A percentile compares a stretch with the other conserved stretches of the same genome.
Conservation (phyloP, 2,888 invertebrate species). For the Drosophila atroscutellata region DNA sequence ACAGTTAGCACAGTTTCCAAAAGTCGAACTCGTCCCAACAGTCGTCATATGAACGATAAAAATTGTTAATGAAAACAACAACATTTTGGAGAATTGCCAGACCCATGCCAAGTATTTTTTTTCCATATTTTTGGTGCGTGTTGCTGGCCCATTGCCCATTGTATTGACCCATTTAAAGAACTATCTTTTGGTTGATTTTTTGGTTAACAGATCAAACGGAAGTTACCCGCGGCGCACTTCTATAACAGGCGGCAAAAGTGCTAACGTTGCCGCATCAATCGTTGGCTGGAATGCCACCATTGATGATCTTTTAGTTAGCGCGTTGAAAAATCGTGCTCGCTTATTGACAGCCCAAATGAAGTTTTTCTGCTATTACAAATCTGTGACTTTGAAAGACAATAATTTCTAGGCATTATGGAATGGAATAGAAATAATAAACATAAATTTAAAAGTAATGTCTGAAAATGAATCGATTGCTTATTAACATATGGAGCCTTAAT, state of each 20-base stretch:
- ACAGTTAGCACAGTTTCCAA: slow-evolving; percentile 72
- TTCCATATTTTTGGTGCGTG: slow-evolving; percentile 33
- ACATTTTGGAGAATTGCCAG: slow-evolving; percentile 7
- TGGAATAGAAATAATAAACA: not conserved
- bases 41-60: slow-evolving; percentile 55
- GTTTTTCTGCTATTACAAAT: not conserved
- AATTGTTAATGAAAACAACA: slow-evolving; percentile 58
- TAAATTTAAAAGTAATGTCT: not conserved
- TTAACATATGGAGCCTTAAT: slow-evolving; percentile 8
- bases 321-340: slow-evolving; percentile 55
- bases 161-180: slow-evolving; percentile 31
- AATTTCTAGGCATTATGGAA: not conserved
- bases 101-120: slow-evolving; percentile 66
- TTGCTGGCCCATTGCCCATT: slow-evolving; percentile 35
- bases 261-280: slow-evolving; percentile 40
- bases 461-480: not conserved
- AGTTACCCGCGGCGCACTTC: slow-evolving; percentile 52
- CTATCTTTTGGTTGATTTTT: slow-evolving; percentile 15
- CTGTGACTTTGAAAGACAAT: not conserved
- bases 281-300: slow-evolving; percentile 20
- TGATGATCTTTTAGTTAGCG: slow-evolving; percentile 63
- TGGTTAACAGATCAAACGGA: slow-evolving; percentile 52
- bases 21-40: slow-evolving; percentile 51
- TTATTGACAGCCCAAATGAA: slow-evolving; percentile 18
- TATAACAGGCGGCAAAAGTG: slow-evolving; percentile 58